Conservation (phyloP, 2,888 invertebrate species). For the Himalopsyche tibetana region DNA sequence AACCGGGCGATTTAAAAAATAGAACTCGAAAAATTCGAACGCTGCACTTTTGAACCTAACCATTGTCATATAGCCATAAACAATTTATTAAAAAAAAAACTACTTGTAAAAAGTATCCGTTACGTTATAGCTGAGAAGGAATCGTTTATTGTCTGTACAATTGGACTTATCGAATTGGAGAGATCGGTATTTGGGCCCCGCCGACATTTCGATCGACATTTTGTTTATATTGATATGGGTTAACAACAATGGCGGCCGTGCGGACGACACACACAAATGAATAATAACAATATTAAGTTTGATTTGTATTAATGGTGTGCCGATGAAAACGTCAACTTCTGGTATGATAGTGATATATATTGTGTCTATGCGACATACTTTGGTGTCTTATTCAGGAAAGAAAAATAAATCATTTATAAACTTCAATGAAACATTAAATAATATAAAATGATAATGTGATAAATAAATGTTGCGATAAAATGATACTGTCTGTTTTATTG, state of each 20-base stretch:
- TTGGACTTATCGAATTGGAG: constrained; percentile 24
- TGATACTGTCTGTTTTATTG: too few species aligned
- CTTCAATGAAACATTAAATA: background rate
- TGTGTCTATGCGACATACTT: background rate
- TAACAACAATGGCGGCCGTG: constrained; percentile 10
- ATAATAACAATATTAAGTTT: constrained; percentile 15
- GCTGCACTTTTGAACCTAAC: too few species aligned
- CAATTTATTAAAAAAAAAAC: too few species aligned
- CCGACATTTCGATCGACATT: constrained; percentile 32
- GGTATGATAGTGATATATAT: background rate
- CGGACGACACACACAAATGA: background rate
- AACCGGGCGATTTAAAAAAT: too few species aligned
- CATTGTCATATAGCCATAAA: too few species aligned
- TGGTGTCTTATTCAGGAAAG: background rate
- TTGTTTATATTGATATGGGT: constrained; percentile 33
- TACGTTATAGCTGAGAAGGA: background rate
- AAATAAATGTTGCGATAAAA: too few species aligned
- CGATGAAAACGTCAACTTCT: background rate
- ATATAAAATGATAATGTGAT: too few species aligned
- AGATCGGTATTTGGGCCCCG: background rate
- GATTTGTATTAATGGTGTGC: constrained; percentile 31
- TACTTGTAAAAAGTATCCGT: background rate
- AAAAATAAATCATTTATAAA: background rate
- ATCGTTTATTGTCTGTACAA: constrained; percentile 32
- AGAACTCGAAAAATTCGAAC: too few species aligned